phyloP scores from a whole-genome alignment of 2,113 vertebrate species.

The Alosa alosa region DNA sequence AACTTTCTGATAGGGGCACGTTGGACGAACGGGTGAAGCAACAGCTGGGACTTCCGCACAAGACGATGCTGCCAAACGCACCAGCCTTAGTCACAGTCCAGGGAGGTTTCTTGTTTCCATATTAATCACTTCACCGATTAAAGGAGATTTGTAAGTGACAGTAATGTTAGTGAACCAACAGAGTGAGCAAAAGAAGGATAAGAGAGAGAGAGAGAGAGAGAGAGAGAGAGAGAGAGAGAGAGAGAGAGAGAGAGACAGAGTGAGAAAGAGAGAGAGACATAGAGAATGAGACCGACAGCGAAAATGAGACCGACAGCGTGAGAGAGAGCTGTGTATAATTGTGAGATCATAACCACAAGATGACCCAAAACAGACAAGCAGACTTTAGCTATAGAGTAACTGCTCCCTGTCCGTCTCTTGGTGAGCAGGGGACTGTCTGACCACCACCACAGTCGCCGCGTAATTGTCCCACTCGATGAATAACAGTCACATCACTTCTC shows the following conservation, averaged over 20 bases:
- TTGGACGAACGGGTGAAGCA: not conserved
- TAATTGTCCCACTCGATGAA: not conserved
- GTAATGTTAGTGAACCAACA: constrained; percentile 11
- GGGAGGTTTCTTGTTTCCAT: constrained; percentile 29
- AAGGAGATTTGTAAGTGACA: constrained; percentile 32
- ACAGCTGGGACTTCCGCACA: constrained; percentile 26
- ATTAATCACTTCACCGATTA: constrained; percentile 22
- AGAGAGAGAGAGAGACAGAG: not conserved
- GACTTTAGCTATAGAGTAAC: too few species aligned
- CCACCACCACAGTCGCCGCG: not conserved
- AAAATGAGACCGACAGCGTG: not conserved
- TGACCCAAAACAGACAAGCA: constrained; percentile 37
- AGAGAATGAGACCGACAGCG: not conserved
- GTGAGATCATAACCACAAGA: constrained; percentile 37
- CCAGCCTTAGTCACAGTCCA: constrained; percentile 34
- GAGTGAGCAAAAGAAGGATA: constrained; percentile 31
- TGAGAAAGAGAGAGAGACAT: not conserved
- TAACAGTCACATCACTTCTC: not conserved
- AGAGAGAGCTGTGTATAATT: constrained; percentile 44
- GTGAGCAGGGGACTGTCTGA: not conserved
- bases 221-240: not conserved
- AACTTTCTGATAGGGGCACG: not conserved
- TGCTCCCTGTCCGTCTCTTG: not conserved
- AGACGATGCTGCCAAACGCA: constrained; percentile 8
- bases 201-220: not conserved